Conservation (phyloP, 1,140 invertebrate species). For the Achroia grisella region DNA sequence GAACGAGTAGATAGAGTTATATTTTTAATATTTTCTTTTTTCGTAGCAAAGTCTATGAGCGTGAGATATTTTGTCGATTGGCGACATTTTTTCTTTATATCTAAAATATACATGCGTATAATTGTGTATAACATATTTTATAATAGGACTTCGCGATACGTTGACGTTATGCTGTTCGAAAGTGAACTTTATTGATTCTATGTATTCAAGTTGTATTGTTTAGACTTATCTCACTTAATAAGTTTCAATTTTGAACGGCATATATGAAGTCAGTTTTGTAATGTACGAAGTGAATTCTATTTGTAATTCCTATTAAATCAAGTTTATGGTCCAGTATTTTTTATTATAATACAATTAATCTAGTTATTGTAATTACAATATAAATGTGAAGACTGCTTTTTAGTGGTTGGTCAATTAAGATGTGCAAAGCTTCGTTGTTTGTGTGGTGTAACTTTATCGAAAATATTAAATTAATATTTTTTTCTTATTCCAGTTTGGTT, state of each 20-base stretch:
- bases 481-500: too few species aligned
- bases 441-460: constrained; percentile 17
- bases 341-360: constrained; percentile 44
- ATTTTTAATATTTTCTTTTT: constrained; percentile 11
- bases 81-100: constrained; percentile 16
- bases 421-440: constrained; percentile 18
- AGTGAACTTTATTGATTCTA: too few species aligned
- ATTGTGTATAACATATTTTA: constrained; percentile 8
- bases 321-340: constrained; percentile 66
- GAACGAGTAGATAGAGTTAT: constrained; percentile 3
- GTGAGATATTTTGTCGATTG: constrained; percentile 9
- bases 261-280: background rate
- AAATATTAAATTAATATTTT: constrained; percentile 1
- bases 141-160: too few species aligned
- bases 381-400: constrained; percentile 57
- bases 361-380: constrained; percentile 30
- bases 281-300: constrained; percentile 5
- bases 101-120: constrained; percentile 19
- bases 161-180: background rate
- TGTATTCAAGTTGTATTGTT: too few species aligned
- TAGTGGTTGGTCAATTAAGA: constrained; percentile 64
- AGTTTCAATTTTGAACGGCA: constrained; percentile 6
- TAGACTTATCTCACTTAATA: background rate
- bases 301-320: constrained; percentile 62
- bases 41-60: constrained; percentile 2